phyloP scores from a whole-genome alignment of 2,113 vertebrate genomes.

The Paraplagusia blochii region DNA sequence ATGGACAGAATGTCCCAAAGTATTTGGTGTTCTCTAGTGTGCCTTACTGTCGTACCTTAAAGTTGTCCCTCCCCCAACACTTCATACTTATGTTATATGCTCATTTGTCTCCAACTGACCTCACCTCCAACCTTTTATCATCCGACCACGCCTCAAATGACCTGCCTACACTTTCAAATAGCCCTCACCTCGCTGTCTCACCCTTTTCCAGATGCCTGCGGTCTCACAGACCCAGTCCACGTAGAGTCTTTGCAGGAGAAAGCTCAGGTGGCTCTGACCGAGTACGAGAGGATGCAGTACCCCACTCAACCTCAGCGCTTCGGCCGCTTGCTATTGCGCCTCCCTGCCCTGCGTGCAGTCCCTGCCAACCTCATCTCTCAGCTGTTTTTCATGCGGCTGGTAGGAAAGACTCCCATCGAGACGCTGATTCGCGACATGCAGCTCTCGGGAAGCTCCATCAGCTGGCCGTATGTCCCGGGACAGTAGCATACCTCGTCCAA shows the following conservation, averaged over 20 bases:
- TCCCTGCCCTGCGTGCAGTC: slow-evolving; percentile 89
- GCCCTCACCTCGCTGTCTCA: slow-evolving; percentile 30
- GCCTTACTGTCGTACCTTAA: too few relatives aligned
- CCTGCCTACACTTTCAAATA: slow-evolving; percentile 58
- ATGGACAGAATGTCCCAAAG: too few relatives aligned
- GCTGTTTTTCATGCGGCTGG: slow-evolving; percentile 95
- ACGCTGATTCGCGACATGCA: slow-evolving; percentile 97
- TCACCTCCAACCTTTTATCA: too few relatives aligned
- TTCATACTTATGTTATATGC: too few relatives aligned
- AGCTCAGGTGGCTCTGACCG: slow-evolving; percentile 91
- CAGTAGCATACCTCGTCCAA: slow-evolving; percentile 67
- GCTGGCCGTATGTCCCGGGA: slow-evolving; percentile 89
- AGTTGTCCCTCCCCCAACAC: too few relatives aligned
- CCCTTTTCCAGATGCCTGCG: slow-evolving; percentile 83
- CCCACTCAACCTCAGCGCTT: slow-evolving; percentile 91
- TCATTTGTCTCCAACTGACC: too few relatives aligned
- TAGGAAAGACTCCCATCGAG: slow-evolving; percentile 94
- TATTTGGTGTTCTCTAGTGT: too few relatives aligned
- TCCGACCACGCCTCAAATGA: slow-evolving; percentile 66
- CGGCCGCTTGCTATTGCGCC: slow-evolving; percentile 86
- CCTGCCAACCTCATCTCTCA: slow-evolving; percentile 93
- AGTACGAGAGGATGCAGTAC: slow-evolving; percentile 90
- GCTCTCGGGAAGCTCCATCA: slow-evolving; percentile 92
- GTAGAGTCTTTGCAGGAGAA: slow-evolving; percentile 95
- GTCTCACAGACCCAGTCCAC: slow-evolving; percentile 87